These are phyloP conservation scores for Bagarius yarrelli DNA, from an alignment of 2,113 vertebrate genomes.

Conservation along the genomic window DNA sequence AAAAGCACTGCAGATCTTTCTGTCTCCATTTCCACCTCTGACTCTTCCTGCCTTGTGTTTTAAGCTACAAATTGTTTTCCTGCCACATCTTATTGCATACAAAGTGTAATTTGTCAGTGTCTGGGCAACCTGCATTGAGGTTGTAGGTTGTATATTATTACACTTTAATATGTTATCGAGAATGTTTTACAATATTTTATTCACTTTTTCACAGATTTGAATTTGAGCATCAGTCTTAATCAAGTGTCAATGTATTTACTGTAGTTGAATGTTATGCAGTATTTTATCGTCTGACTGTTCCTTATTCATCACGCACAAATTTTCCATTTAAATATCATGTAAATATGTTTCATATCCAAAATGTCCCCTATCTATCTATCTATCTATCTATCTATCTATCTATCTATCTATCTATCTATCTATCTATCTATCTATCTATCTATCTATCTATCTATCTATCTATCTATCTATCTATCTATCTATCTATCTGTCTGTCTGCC, in stretches of 20 bases:
- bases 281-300: too few species aligned
- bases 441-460: too few species aligned
- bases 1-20: conserved; percentile 41
- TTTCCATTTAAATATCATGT: too few species aligned
- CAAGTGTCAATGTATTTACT: neutral
- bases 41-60: neutral
- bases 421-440: too few species aligned
- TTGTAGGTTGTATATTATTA: conserved; percentile 30
- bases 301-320: too few species aligned
- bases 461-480: too few species aligned
- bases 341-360: too few species aligned
- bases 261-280: too few species aligned
- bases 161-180: neutral
- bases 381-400: too few species aligned
- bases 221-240: neutral
- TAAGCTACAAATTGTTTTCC: conserved; percentile 35
- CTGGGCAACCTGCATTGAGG: neutral
- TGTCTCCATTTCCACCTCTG: conserved; percentile 14
- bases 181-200: neutral
- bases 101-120: conserved; percentile 13
- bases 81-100: conserved; percentile 6
- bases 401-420: too few species aligned
- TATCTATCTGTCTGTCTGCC: too few species aligned
- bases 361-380: too few species aligned
- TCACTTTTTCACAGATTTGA: neutral